Evolutionary conservation across 1,140 invertebrate species (phyloP), one percentile per base, ranked within the genome.

Genomic region (Neuroterus valhalla): DNA sequence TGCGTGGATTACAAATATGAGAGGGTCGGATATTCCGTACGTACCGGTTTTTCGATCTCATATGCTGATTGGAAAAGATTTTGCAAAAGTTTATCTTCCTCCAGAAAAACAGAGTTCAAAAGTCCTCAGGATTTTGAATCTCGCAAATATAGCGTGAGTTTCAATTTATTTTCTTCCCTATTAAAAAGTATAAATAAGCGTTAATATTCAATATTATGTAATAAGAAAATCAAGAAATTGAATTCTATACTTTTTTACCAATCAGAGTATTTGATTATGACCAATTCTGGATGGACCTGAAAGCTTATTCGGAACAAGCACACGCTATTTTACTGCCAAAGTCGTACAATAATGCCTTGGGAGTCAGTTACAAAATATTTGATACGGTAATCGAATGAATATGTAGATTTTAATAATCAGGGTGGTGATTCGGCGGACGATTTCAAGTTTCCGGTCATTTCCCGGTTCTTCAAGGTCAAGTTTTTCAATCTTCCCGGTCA

Each of bases 1-100:
- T 50, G 93, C 93, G 4, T 94, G 94, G 93, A 81, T 94, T 38
- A 90, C 95, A 52, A 95, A 96, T 87, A 84, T 95, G 19, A 86
- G 94, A 46, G 94, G 94, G 14, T 88, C 89, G 31, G 94, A 96
- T 85, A 92, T 95, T 73, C 90, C 91, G 6, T 93, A 90, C 82
- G 94, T 93, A 81, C 94, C 94, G 3, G 87, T 94, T 11, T 94
- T 95, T 81, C 92, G 93, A 75, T 89, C 93, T 5, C 94, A 93
- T 85, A 88, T 92, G 48, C 87, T 94, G 72, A 78, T 95, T 23
- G 91, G 90, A 17, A 72, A 69, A 2, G 74, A 84, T 52, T 82
- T 77, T 42, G 77, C 86, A 14, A 83, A 79, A 21, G 75, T 91
- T 6, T 91, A 88, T 77, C 72, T 91, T 42, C 83, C 87, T 2